A percentile compares a stretch with the other conserved stretches of the same genome.
These are phyloP conservation scores for Orestias chungarensis DNA, from an alignment of 2,797 vertebrate species.

Conservation along the genomic window DNA sequence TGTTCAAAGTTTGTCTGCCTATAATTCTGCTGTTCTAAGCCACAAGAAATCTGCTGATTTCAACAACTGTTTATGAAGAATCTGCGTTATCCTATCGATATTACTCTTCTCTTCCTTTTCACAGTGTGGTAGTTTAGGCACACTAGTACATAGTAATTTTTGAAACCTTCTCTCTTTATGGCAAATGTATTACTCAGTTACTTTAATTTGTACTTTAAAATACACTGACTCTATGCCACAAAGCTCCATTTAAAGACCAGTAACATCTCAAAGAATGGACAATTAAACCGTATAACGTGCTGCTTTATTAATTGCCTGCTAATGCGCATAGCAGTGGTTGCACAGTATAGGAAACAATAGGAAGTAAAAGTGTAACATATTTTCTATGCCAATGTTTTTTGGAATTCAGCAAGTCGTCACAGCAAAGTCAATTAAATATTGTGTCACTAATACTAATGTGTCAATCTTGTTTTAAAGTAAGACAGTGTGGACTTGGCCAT, in stretches of 20 bases:
- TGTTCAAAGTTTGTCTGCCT: not conserved
- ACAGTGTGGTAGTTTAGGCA: not conserved
- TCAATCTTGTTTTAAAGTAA: not conserved
- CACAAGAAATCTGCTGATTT: not conserved
- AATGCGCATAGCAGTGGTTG: too few relatives aligned
- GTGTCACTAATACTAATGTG: too few relatives aligned
- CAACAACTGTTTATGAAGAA: too few relatives aligned
- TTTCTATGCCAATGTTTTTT: not conserved
- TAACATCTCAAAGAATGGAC: not conserved
- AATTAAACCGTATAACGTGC: not conserved
- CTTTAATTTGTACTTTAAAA: not conserved
- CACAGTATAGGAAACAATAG: not conserved
- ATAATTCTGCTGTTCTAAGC: not conserved
- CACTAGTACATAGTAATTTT: too few relatives aligned
- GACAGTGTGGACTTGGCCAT: not conserved
- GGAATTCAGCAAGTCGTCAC: not conserved
- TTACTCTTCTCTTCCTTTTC: not conserved
- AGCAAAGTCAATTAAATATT: not conserved
- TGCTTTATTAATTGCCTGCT: not conserved
- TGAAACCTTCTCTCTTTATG: not conserved
- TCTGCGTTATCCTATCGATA: not conserved
- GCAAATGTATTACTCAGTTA: not conserved
- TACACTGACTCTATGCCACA: not conserved
- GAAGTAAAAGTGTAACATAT: not conserved
- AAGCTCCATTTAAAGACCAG: not conserved